Evolutionary conservation across 2,888 invertebrate species (phyloP), one percentile per base, ranked within the genome.

Genomic region (Cynaeus angustus): DNA sequence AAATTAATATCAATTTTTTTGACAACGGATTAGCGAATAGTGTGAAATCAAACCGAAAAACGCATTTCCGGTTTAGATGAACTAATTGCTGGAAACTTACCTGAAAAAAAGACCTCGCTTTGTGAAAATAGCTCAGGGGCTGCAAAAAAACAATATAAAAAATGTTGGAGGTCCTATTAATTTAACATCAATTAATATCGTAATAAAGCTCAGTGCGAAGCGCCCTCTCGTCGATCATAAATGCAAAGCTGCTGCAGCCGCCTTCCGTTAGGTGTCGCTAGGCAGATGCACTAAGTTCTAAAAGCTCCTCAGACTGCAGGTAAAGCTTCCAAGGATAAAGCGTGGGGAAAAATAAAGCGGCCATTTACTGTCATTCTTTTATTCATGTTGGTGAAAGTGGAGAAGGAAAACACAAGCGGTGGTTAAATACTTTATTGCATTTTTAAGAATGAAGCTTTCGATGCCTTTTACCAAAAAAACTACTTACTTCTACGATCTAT

Each of bases 181-280:
- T 55, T 38, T 43, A 65, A 72, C 70, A 72, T 72, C 67, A 70
- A 69, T 74, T 72, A 66, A 59, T 56, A 53, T 56, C 59, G 56
- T 62, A 66, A 66, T 61, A 50, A 64, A 38, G 37, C 52, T 64
- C 41, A 9, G 58, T 41, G 3, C 28, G 58, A 55, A 72, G 73
- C 73, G 68, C 75, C 77, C 73, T 73, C 77, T 77, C 55, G 67
- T 64, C 62, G 72, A 58, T 56, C 43, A 43, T 50, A 55, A 48
- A 46, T 68, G 70, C 72, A 72, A 71, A 64, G 8, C 50, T 41
- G 56, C 55, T 77, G 72, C 68, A 59, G 69, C 71, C 62, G 64
- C 62, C 62, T 48, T 38, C 61, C 68, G 26, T 30, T 62, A 72
- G 78, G 75, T 79, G 77, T 72, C 76, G 74, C 74, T 37, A 71